Evolutionary conservation across 2,888 invertebrate genomes (phyloP), one percentile per base, ranked within the genome.

Genomic region (Ellobium chinense): DNA sequence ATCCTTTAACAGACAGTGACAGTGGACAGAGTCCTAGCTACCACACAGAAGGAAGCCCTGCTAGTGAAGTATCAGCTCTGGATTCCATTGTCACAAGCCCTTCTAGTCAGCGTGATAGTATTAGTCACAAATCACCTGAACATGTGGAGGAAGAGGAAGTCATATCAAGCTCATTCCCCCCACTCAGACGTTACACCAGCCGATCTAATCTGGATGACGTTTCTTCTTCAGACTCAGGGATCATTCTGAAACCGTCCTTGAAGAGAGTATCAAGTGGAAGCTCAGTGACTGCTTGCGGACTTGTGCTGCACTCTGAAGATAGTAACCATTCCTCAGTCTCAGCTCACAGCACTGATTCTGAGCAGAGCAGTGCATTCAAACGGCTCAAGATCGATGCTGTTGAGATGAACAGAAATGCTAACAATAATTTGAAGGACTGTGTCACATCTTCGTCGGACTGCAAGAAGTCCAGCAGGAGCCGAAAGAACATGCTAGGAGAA

Each of bases 301-400:
- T 69, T 36, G 7, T 81, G 4, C 60, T 82, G 58, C 82, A 83
- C 58, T 89, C 88, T 1, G 91, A 91, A 63, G 91, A 91, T 81
- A 91, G 91, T 84, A 91, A 91, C 75, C 89, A 89, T 78, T 91
- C 91, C 76, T 84, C 80, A 12, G 69, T 87, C 1, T 88, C 89
- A 3, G 85, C 83, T 69, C 87, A 88, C 72, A 88, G 88, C 83
- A 88, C 89, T 21, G 88, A 88, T 73, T 88, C 89, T 12, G 88
- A 89, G 46, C 88, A 88, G 54, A 87, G 87, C 82, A 85, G 85
- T 21, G 82, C 81, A n/a, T 83, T 85, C 36, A 83, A 80, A n/a
- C 80, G 78, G 14, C 79, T 84, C 46, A 82, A 84, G 37, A 82
- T 84, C 29, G 84, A 82, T 36, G 21, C 77, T n/a, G 56, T 63